Base-by-base conservation (phyloP, 2,113 vertebrate species). In the Chrysemys picta region DNA sequence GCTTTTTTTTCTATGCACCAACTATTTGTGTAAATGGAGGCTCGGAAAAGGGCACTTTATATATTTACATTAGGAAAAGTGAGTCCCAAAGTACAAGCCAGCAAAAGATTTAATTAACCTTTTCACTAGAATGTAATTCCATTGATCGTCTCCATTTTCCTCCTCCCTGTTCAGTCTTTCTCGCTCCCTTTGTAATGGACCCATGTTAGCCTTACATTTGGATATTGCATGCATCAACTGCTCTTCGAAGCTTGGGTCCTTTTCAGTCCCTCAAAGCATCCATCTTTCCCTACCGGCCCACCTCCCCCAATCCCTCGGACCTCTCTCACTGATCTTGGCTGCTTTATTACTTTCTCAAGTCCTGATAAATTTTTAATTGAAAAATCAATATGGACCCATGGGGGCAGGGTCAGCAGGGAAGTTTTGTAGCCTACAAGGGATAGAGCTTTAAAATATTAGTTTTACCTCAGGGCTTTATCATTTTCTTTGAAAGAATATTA, bases 21-120 rank as follows among this genome's bases (percentile, higher is more conserved):
- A 93, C 81, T 84, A 45, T 82, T 54, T 82, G 59, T 76, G 76
- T 87, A 85, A 81, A 85, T 82, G 83, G 69, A 93, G 84, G 76
- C 76, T 84, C 45, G 24, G 82, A 86, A 95, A 97, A 95, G 95
- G 96, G 94, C 93, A 90, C 65, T 97, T 96, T 85, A 93, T 96
- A 75, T 96, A 93, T 97, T 97, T 94, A 85, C 38, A 92, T 89
- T 79, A 78, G 87, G 91, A 95, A 87, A 94, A 97, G 94, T 85
- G 84, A 90, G 88, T 97, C 50, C 92, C 95, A 84, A 93, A 95
- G 95, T 80, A 95, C 47, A 84, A 91, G 79, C 84, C 91, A 84
- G 96, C 6, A 38, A 75, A 96, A 97, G 95, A 97, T 97, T 98
- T 97, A 96, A 98, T 98, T 98, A 98, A 97, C 98, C 96, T 98